These are phyloP conservation scores for Nebria salina DNA, from an alignment of 2,888 invertebrate species.

Conservation along the genomic window DNA sequence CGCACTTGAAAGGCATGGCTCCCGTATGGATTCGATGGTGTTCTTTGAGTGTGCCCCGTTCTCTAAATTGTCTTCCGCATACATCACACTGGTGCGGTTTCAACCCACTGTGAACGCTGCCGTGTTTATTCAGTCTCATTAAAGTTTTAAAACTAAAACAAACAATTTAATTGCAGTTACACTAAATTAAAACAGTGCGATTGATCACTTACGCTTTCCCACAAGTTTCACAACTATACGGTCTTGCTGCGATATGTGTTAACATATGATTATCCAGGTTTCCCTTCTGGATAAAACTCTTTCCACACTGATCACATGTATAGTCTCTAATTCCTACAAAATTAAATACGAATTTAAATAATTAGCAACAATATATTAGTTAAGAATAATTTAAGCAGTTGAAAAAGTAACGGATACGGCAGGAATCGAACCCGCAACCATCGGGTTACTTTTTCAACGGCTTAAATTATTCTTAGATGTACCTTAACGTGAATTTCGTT, in stretches of 20 bases:
- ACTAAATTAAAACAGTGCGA: neutral
- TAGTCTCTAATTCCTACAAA: slow-evolving; percentile 64
- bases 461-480: too few relatives aligned
- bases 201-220: slow-evolving; percentile 60
- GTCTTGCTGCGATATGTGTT: slow-evolving; percentile 65
- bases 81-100: slow-evolving; percentile 71
- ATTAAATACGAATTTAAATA: neutral
- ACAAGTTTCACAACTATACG: slow-evolving; percentile 64
- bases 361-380: neutral
- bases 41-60: slow-evolving; percentile 76
- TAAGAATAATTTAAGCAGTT: too few relatives aligned
- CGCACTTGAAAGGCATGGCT: slow-evolving; percentile 80
- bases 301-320: slow-evolving; percentile 69
- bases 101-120: slow-evolving; percentile 68
- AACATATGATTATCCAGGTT: slow-evolving; percentile 68
- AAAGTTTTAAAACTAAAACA: slow-evolving; percentile 65
- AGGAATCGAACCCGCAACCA: too few relatives aligned
- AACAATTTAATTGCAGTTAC: slow-evolving; percentile 1
- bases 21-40: slow-evolving; percentile 82
- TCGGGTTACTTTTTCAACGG: too few relatives aligned
- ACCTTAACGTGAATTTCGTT: too few relatives aligned
- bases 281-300: slow-evolving; percentile 69
- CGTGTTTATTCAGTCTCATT: slow-evolving; percentile 67
- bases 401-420: too few relatives aligned
- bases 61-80: slow-evolving; percentile 71